These are phyloP conservation scores for Scaptomyza parva DNA, from an alignment of 2,888 invertebrate species.

Conservation along the genomic window DNA sequence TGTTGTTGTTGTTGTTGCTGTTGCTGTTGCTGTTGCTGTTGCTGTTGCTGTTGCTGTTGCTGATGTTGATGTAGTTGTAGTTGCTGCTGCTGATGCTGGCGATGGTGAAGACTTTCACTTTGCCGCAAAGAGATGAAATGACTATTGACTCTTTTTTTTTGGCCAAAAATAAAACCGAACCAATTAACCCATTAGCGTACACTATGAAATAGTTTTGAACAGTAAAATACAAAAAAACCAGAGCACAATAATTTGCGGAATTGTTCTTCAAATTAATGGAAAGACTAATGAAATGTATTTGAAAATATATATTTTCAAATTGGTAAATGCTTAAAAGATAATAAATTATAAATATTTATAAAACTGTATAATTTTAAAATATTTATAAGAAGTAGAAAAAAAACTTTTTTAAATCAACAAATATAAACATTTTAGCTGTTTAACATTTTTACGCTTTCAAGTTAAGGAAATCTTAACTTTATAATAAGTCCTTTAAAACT, in stretches of 20 bases:
- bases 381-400: neutral
- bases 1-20: conserved; percentile 31
- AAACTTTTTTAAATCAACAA: neutral
- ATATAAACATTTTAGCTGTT: no score
- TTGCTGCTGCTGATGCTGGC: conserved; percentile 22
- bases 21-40: conserved; percentile 24
- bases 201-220: conserved; percentile 43
- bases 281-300: conserved; percentile 3
- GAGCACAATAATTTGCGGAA: conserved; percentile 39
- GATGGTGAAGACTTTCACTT: conserved; percentile 67
- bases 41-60: conserved; percentile 24
- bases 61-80: conserved; percentile 25
- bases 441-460: no score
- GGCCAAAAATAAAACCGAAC: conserved; percentile 68
- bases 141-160: conserved; percentile 70
- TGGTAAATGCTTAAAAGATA: neutral
- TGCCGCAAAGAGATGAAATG: conserved; percentile 67
- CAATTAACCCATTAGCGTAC: conserved; percentile 74
- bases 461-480: no score
- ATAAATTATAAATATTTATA: no score
- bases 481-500: no score
- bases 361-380: neutral
- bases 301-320: neutral
- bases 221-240: conserved; percentile 10
- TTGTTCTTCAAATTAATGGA: conserved; percentile 21